A percentile compares a stretch with the other conserved stretches of the same genome.
phyloP scores from a whole-genome alignment of 2,113 vertebrate genomes.

The Platichthys flesus region DNA sequence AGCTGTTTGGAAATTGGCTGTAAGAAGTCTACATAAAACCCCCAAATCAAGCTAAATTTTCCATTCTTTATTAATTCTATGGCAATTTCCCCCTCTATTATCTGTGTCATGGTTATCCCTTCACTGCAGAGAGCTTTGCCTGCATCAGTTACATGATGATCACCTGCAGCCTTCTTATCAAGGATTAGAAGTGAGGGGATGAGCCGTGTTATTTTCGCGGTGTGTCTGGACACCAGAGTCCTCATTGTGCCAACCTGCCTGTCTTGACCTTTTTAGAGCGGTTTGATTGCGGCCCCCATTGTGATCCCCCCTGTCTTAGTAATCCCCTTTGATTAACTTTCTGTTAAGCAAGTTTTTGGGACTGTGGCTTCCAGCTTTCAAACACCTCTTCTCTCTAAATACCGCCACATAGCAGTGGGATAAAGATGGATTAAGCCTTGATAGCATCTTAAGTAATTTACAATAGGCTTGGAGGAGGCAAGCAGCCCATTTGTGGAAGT shows the following conservation, averaged over 20 bases:
- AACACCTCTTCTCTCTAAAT: slow-evolving; percentile 80
- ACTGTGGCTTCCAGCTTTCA: slow-evolving; percentile 67
- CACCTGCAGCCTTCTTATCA: slow-evolving; percentile 87
- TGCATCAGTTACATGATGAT: slow-evolving; percentile 83
- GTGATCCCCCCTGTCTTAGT: slow-evolving; percentile 86
- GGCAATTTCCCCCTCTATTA: slow-evolving; percentile 50
- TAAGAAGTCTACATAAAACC: slow-evolving; percentile 4
- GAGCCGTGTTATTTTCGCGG: slow-evolving; percentile 81
- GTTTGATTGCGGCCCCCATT: slow-evolving; percentile 87
- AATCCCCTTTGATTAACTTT: slow-evolving; percentile 92
- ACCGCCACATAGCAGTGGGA: slow-evolving; percentile 85
- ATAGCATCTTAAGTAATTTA: slow-evolving; percentile 97
- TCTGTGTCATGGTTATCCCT: slow-evolving; percentile 56
- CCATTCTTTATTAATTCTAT: slow-evolving; percentile 45
- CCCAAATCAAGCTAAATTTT: slow-evolving; percentile 32
- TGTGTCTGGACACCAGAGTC: slow-evolving; percentile 93
- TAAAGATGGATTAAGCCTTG: slow-evolving; percentile 93
- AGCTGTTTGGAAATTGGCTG: not conserved
- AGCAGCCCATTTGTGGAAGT: slow-evolving; percentile 89
- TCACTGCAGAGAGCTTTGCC: slow-evolving; percentile 45
- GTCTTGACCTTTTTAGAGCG: slow-evolving; percentile 88
- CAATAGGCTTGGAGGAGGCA: slow-evolving; percentile 90
- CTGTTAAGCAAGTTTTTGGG: slow-evolving; percentile 91
- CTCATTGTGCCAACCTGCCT: slow-evolving; percentile 87
- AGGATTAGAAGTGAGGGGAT: slow-evolving; percentile 92